Evolutionary conservation across 2,888 invertebrate genomes (phyloP).

Genomic region (Xestia c-nigrum): DNA sequence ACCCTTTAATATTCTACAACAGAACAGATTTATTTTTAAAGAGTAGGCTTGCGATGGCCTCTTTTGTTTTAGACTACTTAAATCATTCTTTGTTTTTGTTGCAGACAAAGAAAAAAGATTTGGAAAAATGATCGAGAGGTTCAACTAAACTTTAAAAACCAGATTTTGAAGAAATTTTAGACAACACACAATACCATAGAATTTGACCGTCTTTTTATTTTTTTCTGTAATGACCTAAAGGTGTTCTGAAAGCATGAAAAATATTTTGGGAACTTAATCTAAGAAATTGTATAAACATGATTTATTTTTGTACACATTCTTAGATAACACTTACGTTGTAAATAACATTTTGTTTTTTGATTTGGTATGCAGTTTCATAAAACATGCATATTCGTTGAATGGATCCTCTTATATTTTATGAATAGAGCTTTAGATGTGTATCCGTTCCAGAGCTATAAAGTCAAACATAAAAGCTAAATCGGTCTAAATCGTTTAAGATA

Average conservation of each 20-base stretch:
- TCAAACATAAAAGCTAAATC: conserved; percentile 35
- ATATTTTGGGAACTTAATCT: not conserved
- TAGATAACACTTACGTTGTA: not conserved
- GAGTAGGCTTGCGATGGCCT: not conserved
- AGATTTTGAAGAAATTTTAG: not conserved
- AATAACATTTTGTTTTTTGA: not conserved
- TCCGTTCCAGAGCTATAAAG: conserved; percentile 15
- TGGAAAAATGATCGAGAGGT: not conserved
- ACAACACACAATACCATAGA: not conserved
- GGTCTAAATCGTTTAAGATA: conserved; percentile 20
- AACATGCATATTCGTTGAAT: not conserved
- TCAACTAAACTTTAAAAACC: not conserved
- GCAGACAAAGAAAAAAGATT: not conserved
- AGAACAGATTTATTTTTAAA: not conserved
- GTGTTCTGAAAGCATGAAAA: not conserved
- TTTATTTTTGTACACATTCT: no score
- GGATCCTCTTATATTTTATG: conserved; percentile 5
- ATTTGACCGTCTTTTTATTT: not conserved
- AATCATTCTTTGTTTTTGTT: not conserved
- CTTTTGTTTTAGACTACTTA: not conserved
- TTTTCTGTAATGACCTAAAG: not conserved
- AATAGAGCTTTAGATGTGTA: not conserved
- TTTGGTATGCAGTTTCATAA: not conserved
- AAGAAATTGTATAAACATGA: not conserved
- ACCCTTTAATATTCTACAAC: no score